Conservation (phyloP, 35 echinoderm and acorn worm genomes). For the Apostichopus californicus region DNA sequence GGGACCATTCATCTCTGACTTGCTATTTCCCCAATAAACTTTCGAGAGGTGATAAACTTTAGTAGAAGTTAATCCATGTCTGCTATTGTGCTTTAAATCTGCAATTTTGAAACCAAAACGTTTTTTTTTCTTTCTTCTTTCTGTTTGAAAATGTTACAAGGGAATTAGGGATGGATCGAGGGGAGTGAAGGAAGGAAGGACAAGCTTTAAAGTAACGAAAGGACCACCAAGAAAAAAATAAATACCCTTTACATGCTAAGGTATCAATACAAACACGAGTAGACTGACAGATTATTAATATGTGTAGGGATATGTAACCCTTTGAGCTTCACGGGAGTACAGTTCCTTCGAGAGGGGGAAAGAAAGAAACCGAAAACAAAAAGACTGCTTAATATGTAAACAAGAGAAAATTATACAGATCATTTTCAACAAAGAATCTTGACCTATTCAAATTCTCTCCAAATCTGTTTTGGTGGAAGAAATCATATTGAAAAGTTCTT, state of each 20-base stretch:
- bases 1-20: background rate
- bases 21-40: slow-evolving; percentile 35
- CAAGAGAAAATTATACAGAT: too few relatives aligned
- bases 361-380: too few relatives aligned
- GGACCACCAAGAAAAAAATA: background rate
- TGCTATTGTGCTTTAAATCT: background rate
- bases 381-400: too few relatives aligned
- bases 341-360: too few relatives aligned
- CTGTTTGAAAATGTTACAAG: background rate
- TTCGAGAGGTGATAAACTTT: background rate
- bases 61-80: background rate
- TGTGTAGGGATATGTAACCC: too few relatives aligned
- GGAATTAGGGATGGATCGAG: background rate
- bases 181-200: background rate
- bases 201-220: background rate
- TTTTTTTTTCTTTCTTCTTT: background rate
- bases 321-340: too few relatives aligned
- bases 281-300: too few relatives aligned
- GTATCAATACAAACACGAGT: too few relatives aligned
- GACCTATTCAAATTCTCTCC: too few relatives aligned
- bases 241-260: background rate
- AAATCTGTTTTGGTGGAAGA: too few relatives aligned
- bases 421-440: too few relatives aligned
- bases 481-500: too few relatives aligned
- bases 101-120: background rate